Base-by-base conservation (phyloP, 1,140 invertebrate species). In the Leptestheria dahalacensis region DNA sequence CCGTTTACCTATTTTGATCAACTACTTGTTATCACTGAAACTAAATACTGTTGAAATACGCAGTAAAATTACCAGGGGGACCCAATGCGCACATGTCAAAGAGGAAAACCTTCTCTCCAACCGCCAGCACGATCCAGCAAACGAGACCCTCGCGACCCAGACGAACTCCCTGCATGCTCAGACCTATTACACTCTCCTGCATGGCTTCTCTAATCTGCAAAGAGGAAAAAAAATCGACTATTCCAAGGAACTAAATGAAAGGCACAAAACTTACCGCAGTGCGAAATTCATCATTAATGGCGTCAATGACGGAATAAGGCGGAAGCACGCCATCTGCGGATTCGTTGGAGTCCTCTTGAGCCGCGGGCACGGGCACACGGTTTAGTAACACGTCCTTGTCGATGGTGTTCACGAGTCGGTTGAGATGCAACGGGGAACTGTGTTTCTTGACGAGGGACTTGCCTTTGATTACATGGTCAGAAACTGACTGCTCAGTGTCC, bases 61-160 rank as follows among this genome's bases (percentile, higher is more conserved):
- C n/a, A n/a, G n/a, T n/a, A 41, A 15, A 41, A 6, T 41, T 41
- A 41, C 33, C 53, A 4, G 23, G 28, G 24, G 29, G 25, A 1
- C 60, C 60, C 33, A 61, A 21, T 20, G 15, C 20, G 26, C 50
- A 52, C n/a, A 61, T 26, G 28, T 61, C 60, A 29, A 61, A 61
- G 21, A 61, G 41, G 23, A 26, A 57, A 12, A 57, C 52, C 9
- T 56, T 21, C 25, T 58, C 48, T 11, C 20, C 33, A 1, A 47
- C 29, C 4, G 53, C 33, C 21, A 61, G 9, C 2, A 25, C 52
- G 18, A 61, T 48, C 60, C 60, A 61, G 48, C 60, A 61, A 9
- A 61, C 23, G 0, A 56, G 12, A 26, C 60, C 60, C 15, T 25
- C 26, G 20, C 60, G 60, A 47, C 60, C 53, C 47, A 57, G 48